These are phyloP conservation scores for Pyrrhia umbra DNA, from an alignment of 2,888 invertebrate species.

Conservation along the genomic window DNA sequence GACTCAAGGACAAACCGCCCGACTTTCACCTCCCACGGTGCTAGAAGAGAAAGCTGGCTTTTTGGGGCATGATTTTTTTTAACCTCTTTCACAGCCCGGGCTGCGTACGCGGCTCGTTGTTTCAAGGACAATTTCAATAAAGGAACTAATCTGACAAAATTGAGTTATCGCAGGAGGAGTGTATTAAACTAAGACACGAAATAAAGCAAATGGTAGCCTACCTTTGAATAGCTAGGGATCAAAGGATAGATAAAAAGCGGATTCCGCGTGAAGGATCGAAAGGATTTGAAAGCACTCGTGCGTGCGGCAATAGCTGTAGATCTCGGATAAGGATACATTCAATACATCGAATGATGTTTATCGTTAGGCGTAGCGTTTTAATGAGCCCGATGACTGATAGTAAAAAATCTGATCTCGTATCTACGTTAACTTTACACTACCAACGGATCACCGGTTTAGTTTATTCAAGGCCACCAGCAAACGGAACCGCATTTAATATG, in stretches of 20 bases:
- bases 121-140: slow-evolving; percentile 51
- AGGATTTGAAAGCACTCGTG: slow-evolving; percentile 75
- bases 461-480: slow-evolving; percentile 59
- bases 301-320: slow-evolving; percentile 68
- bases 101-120: slow-evolving; percentile 48
- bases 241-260: slow-evolving; percentile 76
- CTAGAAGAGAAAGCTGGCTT: slow-evolving; percentile 78
- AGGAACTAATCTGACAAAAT: slow-evolving; percentile 31
- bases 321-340: slow-evolving; percentile 73
- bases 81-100: slow-evolving; percentile 69
- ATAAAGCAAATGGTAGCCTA: slow-evolving; percentile 60
- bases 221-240: slow-evolving; percentile 70
- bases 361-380: slow-evolving; percentile 63
- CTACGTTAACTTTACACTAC: slow-evolving; percentile 34
- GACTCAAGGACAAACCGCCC: slow-evolving; percentile 79
- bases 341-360: slow-evolving; percentile 70
- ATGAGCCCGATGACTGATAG: slow-evolving; percentile 56
- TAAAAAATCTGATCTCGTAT: slow-evolving; percentile 52
- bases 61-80: slow-evolving; percentile 73
- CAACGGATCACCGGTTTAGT: slow-evolving; percentile 56
- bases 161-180: slow-evolving; percentile 24
- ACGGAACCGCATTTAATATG: slow-evolving; percentile 59
- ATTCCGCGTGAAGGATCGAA: slow-evolving; percentile 72
- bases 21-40: slow-evolving; percentile 86
- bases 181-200: slow-evolving; percentile 42